These are phyloP conservation scores for Bubo blakistoni DNA, from an alignment of 2,113 vertebrate genomes.

Conservation along the genomic window DNA sequence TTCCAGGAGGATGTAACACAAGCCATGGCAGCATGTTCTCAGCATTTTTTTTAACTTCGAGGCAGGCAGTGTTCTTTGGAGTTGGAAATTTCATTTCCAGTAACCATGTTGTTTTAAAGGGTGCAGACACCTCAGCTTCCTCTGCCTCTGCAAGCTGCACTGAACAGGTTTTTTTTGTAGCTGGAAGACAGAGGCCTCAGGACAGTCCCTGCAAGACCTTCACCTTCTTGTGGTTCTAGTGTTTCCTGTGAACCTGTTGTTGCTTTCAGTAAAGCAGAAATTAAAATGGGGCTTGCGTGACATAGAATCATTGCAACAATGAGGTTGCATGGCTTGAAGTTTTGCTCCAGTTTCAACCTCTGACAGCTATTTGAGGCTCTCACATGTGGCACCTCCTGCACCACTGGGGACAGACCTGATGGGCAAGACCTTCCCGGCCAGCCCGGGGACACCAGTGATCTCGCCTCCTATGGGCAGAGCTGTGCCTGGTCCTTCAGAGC, in stretches of 20 bases:
- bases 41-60: not conserved
- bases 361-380: not conserved
- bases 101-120: not conserved
- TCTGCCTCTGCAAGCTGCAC: not conserved
- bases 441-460: accelerated
- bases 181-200: not conserved
- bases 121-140: not conserved
- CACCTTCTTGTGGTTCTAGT: not conserved
- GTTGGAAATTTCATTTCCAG: not conserved
- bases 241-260: accelerated
- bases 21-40: not conserved
- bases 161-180: not conserved
- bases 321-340: accelerated
- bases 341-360: accelerated
- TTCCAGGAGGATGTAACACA: not conserved
- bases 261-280: not conserved
- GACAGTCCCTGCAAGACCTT: not conserved
- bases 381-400: not conserved
- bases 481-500: not conserved
- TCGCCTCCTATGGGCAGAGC: accelerated
- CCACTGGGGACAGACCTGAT: not conserved
- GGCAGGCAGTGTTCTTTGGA: not conserved
- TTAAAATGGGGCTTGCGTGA: accelerated
- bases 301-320: not conserved
- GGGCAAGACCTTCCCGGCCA: not conserved